A percentile compares a stretch with the other conserved stretches of the same genome.
These are phyloP conservation scores for Apotomis turbidana DNA, from an alignment of 2,888 invertebrate species.

Conservation along the genomic window DNA sequence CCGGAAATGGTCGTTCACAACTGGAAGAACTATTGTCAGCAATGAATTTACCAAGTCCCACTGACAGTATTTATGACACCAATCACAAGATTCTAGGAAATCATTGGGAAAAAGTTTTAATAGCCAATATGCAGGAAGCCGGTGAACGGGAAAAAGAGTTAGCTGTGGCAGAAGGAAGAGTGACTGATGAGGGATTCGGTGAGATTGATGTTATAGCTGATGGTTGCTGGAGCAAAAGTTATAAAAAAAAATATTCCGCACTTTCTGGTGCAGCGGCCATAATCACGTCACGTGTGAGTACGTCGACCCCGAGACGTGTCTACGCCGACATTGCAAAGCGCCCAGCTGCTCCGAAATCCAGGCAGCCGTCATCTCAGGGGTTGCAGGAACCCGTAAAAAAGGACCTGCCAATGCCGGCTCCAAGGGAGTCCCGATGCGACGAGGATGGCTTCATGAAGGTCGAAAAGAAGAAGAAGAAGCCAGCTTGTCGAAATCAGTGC, in stretches of 20 bases:
- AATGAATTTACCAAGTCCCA: neutral
- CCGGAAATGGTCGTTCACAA: slow-evolving; percentile 5
- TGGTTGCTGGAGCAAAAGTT: slow-evolving; percentile 38
- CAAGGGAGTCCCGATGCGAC: no score
- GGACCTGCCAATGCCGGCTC: no score
- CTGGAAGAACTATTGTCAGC: neutral
- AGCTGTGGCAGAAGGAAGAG: neutral
- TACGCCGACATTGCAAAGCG: no score
- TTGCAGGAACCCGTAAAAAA: no score
- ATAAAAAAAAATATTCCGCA: slow-evolving; percentile 35
- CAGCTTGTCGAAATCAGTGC: no score
- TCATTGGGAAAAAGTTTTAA: neutral
- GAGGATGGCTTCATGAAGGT: no score
- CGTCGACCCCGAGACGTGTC: no score
- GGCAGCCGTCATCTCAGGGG: no score
- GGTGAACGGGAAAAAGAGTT: neutral
- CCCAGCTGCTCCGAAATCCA: no score
- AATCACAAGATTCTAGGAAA: neutral
- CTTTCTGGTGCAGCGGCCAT: slow-evolving; percentile 30
- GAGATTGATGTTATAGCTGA: slow-evolving; percentile 37
- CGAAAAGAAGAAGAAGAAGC: no score
- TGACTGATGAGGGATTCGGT: neutral
- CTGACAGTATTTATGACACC: neutral
- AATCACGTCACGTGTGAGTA: no score
- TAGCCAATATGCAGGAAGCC: neutral